phyloP scores from a whole-genome alignment of 2,113 vertebrate species.

The Chaetorhynchus papuensis region DNA sequence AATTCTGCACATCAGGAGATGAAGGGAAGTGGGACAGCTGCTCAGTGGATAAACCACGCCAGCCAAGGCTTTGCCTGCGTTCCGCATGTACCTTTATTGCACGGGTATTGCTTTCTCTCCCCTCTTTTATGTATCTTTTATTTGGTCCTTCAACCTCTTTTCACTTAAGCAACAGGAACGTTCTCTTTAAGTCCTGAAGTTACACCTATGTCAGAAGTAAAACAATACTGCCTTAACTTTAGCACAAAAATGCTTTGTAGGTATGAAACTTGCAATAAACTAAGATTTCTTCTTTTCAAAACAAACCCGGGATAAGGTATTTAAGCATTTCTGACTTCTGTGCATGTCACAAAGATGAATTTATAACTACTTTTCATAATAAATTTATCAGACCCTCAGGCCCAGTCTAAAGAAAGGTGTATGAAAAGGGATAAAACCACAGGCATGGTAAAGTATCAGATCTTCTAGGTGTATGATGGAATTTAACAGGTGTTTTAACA shows the following conservation, averaged over 20 bases:
- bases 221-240: background rate
- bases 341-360: background rate
- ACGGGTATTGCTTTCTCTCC: background rate
- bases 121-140: background rate
- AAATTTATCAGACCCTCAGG: background rate
- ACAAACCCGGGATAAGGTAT: background rate
- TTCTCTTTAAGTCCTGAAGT: background rate
- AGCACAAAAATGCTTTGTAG: background rate
- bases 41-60: fast-evolving
- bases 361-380: background rate
- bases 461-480: background rate
- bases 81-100: fast-evolving
- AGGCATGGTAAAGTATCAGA: background rate
- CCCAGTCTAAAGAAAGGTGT: background rate
- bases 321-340: background rate
- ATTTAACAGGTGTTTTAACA: background rate
- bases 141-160: background rate
- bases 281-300: background rate
- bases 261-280: background rate
- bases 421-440: background rate
- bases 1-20: background rate
- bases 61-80: background rate
- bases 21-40: fast-evolving
- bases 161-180: background rate
- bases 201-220: background rate